phyloP scores from a whole-genome alignment of 1,140 invertebrate genomes.

The Drosophila sp. region DNA sequence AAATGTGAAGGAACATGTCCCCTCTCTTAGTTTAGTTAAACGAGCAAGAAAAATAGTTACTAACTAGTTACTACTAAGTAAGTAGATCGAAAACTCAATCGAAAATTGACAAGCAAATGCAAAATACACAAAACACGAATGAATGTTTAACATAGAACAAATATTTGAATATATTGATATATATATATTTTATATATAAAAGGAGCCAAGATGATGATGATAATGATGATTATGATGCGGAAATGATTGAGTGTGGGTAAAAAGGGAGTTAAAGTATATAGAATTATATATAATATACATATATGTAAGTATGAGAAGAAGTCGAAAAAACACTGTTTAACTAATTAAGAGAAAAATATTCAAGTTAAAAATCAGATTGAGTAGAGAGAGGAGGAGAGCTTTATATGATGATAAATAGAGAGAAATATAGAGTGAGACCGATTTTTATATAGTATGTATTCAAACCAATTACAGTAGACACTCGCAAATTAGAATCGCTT shows the following conservation, averaged over 20 bases:
- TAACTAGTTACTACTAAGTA: conserved; percentile 24
- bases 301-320: no score
- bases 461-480: no score
- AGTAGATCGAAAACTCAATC: conserved; percentile 34
- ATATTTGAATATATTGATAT: conserved; percentile 30
- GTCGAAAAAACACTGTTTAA: conserved; percentile 3
- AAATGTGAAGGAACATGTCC: no score
- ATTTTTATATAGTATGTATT: conserved; percentile 1
- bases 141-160: conserved; percentile 17
- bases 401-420: conserved; percentile 27
- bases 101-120: conserved; percentile 65
- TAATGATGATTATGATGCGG: neutral
- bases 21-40: no score
- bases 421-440: conserved; percentile 14
- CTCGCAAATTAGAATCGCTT: no score
- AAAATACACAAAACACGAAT: conserved; percentile 40
- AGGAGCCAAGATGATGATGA: neutral
- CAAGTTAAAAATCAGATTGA: conserved; percentile 37
- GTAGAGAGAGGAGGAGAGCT: conserved; percentile 38
- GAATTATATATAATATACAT: no score
- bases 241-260: neutral
- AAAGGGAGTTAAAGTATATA: neutral
- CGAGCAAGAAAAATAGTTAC: no score
- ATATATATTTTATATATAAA: conserved; percentile 30
- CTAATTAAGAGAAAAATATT: neutral